Conservation (phyloP, 2,888 invertebrate genomes). For the Spialia ferax region DNA sequence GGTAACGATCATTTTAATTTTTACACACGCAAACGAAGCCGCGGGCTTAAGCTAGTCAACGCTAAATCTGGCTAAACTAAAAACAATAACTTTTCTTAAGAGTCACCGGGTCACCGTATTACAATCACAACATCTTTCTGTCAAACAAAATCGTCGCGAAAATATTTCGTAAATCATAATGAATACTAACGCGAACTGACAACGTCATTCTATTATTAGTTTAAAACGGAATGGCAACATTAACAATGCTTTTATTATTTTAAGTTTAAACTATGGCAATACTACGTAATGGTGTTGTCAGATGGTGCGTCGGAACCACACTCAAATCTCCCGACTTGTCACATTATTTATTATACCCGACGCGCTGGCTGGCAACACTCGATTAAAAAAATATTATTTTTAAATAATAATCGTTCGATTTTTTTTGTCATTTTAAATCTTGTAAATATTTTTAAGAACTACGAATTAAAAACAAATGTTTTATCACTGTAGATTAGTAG, state of each 20-base stretch:
- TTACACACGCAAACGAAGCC: no score
- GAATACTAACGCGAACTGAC: background rate
- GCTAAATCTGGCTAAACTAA: no score
- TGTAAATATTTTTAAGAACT: slow-evolving; percentile 75
- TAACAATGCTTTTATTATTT: slow-evolving; percentile 51
- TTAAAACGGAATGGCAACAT: slow-evolving; percentile 56
- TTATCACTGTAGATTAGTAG: slow-evolving; percentile 64
- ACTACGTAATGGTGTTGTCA: slow-evolving; percentile 42
- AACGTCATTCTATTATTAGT: slow-evolving; percentile 63
- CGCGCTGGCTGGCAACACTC: slow-evolving; percentile 46
- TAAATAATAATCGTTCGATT: slow-evolving; percentile 50
- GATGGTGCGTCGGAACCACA: slow-evolving; percentile 31
- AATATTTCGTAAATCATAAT: slow-evolving; percentile 8
- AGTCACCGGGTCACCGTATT: background rate
- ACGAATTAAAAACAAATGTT: slow-evolving; percentile 55
- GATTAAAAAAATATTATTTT: slow-evolving; percentile 43
- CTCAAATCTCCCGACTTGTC: slow-evolving; percentile 21
- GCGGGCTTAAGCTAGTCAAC: no score
- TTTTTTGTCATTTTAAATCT: slow-evolving; percentile 53
- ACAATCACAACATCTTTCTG: no score
- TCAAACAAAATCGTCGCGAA: background rate
- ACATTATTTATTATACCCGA: slow-evolving; percentile 29
- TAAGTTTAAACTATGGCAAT: slow-evolving; percentile 51
- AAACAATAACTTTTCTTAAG: no score
- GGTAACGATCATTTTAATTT: no score